Evolutionary conservation across 2,888 invertebrate species (phyloP).

Genomic region (Drosophila ezoana): DNA sequence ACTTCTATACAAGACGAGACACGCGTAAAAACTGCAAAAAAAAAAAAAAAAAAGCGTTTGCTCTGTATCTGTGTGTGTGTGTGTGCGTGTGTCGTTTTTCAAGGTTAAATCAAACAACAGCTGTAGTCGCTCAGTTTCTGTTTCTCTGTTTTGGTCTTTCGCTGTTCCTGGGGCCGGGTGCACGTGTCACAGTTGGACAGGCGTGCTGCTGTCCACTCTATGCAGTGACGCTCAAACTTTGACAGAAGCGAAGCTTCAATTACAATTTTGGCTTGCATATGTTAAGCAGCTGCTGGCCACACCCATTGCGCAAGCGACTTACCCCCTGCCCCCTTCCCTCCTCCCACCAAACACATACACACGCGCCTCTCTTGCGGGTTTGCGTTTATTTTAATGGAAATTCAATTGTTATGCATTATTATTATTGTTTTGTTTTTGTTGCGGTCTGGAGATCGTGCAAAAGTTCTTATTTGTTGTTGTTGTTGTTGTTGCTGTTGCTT

Average conservation of each 20-base stretch:
- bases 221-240: conserved; percentile 26
- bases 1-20: conserved; percentile 39
- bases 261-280: conserved; percentile 10
- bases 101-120: conserved; percentile 65
- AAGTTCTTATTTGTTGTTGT: conserved; percentile 46
- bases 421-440: conserved; percentile 44
- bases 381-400: conserved; percentile 65
- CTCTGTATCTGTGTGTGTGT: conserved; percentile 17
- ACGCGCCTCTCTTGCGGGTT: conserved; percentile 32
- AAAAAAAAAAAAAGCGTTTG: conserved; percentile 29
- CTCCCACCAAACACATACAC: neutral
- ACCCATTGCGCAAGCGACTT: conserved; percentile 44
- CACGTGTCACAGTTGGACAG: conserved; percentile 40
- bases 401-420: conserved; percentile 70
- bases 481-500: conserved; percentile 45
- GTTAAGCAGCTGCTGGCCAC: conserved; percentile 28
- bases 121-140: conserved; percentile 43
- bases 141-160: conserved; percentile 31
- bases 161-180: conserved; percentile 20
- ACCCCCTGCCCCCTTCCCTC: conserved; percentile 7
- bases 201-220: conserved; percentile 3
- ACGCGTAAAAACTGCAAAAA: conserved; percentile 47
- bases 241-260: conserved; percentile 28
- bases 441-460: conserved; percentile 67
- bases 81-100: conserved; percentile 34